Base-by-base conservation (phyloP, 2,113 vertebrate genomes). In the Alouatta palliata region DNA sequence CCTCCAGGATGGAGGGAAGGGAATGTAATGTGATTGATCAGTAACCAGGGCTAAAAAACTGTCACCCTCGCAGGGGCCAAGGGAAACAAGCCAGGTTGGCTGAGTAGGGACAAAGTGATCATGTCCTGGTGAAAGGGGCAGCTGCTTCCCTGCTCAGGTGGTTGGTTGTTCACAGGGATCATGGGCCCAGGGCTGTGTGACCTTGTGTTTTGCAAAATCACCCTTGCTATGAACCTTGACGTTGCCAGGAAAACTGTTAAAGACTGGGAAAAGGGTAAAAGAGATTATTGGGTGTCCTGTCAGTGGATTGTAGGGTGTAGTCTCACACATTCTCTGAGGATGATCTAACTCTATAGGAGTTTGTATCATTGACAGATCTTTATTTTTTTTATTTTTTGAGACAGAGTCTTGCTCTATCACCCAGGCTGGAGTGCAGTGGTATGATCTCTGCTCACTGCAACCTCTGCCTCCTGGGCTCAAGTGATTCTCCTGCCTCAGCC, bases 11-110 rank as follows among this genome's bases (percentile, higher is more conserved):
- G 35, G 52, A 68, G 6, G 76, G 37, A 94, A 93, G 77, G 71
- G 79, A 77, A 47, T 73, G 47, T 96, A 77, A 47, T 79, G 47
- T 96, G 90, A 43, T 95, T 71, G 96, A 83, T 97, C 87, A 97
- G 94, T 96, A 96, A 96, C 89, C 25, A 86, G 83, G 61, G 21
- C 11, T 82, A 45, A 58, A 94, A 95, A 97, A 47, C 11, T 64
- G 45, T 85, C 82, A 88, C 66, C 73, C 58, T 82, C 25, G 27
- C 82, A 80, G 89, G 77, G 66, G 66, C 76, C 81, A 66, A 89
- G 61, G 71, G 91, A 95, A 94, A 88, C 6, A 37, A 77, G 45
- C 37, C 35, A 52, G 80, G 32, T 32, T 6, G 3, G 6, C 30
- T 16, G 13, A 49, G 23, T 37, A 49, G 47, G 58, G 68, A 43